phyloP scores from a whole-genome alignment of 2,113 vertebrate genomes.

The Neogobius melanostomus region DNA sequence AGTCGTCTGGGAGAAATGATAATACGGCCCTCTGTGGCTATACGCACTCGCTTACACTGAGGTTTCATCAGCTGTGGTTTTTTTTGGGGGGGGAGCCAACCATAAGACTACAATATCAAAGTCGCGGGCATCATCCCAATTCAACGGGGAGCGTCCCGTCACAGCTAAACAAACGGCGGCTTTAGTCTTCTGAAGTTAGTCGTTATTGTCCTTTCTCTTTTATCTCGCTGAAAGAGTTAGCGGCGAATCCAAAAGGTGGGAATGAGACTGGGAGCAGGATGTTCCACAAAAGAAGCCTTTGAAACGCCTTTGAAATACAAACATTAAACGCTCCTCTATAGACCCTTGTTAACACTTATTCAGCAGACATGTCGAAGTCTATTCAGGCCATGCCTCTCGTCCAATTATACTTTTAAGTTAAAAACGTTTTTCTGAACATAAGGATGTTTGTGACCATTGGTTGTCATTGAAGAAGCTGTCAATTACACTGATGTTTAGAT shows the following conservation, averaged over 20 bases:
- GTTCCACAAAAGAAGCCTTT: conserved; percentile 6
- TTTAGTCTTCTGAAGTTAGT: conserved; percentile 33
- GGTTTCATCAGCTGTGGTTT: conserved; percentile 57
- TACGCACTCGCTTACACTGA: conserved; percentile 28
- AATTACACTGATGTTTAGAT: background rate
- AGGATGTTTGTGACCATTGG: background rate
- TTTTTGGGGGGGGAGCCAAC: conserved; percentile 31
- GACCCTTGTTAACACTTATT: conserved; percentile 5
- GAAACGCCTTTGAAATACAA: conserved; percentile 8
- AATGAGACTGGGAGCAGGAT: conserved; percentile 5
- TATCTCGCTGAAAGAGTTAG: conserved; percentile 20
- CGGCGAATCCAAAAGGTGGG: conserved; percentile 8
- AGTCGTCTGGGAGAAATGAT: conserved; percentile 37
- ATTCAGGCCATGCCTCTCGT: background rate
- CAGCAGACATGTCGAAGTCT: background rate
- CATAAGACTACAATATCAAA: conserved; percentile 42
- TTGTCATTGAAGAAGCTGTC: background rate
- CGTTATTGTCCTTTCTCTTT: conserved; percentile 11
- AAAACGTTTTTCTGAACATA: background rate
- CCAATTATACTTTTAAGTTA: background rate
- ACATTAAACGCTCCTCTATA: conserved; percentile 7
- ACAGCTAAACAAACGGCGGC: conserved; percentile 20
- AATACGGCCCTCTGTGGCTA: conserved; percentile 23
- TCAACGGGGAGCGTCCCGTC: conserved; percentile 28
- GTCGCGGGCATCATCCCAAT: conserved; percentile 25